phyloP scores from a whole-genome alignment of 2,888 invertebrate genomes.

The Napeogenes sylphis region DNA sequence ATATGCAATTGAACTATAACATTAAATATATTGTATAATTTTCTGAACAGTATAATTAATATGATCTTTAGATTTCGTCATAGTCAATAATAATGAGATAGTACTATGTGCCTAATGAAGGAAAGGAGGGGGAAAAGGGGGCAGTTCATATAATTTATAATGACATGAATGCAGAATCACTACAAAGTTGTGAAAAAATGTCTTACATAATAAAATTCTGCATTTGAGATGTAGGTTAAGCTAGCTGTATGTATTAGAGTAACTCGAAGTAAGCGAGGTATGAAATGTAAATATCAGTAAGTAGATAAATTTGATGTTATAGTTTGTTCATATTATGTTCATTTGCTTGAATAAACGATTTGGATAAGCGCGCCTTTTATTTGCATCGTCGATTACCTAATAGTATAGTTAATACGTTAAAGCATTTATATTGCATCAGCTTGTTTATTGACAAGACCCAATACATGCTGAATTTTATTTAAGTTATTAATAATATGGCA shows the following conservation, averaged over 20 bases:
- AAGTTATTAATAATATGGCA: too few relatives aligned
- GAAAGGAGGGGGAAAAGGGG: neutral
- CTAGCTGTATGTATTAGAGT: constrained; percentile 65
- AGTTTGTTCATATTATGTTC: constrained; percentile 77
- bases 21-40: constrained; percentile 15
- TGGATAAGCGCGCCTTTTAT: constrained; percentile 66
- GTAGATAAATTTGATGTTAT: constrained; percentile 78
- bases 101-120: neutral
- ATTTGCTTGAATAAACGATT: constrained; percentile 78
- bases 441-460: neutral
- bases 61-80: constrained; percentile 27
- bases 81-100: constrained; percentile 22
- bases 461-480: too few relatives aligned
- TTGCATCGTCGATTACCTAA: constrained; percentile 28
- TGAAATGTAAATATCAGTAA: constrained; percentile 77
- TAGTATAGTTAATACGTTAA: constrained; percentile 8
- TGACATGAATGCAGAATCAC: constrained; percentile 61
- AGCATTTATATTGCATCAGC: neutral
- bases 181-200: constrained; percentile 9
- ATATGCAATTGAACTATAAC: constrained; percentile 18
- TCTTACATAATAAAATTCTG: constrained; percentile 32
- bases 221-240: constrained; percentile 53
- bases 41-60: constrained; percentile 7
- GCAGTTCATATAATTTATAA: constrained; percentile 7
- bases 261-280: constrained; percentile 66